Evolutionary conservation across 2,113 vertebrate genomes (phyloP).

Genomic region (Butastur rufipennis): DNA sequence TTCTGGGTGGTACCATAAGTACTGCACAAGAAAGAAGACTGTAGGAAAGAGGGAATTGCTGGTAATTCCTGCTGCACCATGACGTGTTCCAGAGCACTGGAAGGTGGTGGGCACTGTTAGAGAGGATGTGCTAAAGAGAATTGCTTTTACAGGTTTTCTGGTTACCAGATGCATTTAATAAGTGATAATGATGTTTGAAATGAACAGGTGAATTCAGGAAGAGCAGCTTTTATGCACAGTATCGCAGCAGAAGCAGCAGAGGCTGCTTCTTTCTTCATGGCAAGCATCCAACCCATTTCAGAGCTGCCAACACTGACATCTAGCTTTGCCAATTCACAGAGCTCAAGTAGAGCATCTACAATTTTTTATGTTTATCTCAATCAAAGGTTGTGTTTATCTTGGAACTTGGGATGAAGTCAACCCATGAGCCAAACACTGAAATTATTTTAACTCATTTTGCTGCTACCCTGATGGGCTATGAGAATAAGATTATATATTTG

Average conservation of each 20-base stretch:
- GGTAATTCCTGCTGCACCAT: background rate
- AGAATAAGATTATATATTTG: background rate
- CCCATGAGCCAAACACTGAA: background rate
- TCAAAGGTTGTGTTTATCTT: background rate
- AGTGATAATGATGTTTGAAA: background rate
- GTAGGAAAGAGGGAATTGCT: background rate
- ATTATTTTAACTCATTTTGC: background rate
- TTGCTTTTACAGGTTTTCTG: background rate
- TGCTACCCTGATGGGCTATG: background rate
- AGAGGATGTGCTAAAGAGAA: background rate
- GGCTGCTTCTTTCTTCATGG: background rate
- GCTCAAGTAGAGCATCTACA: background rate
- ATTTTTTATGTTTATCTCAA: background rate
- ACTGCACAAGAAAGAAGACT: background rate
- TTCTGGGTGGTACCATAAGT: background rate
- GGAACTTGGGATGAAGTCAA: background rate
- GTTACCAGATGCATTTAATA: background rate
- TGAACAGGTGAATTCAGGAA: background rate
- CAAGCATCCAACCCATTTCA: background rate
- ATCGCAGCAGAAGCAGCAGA: background rate
- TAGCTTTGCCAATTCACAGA: background rate
- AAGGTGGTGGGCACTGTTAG: background rate
- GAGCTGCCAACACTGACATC: background rate
- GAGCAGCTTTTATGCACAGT: background rate
- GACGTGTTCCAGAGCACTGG: background rate